Percentiles rank a stretch among this genome's conserved stretches.
phyloP scores from a whole-genome alignment of 2,113 vertebrate genomes.

The Ellobius talpinus region DNA sequence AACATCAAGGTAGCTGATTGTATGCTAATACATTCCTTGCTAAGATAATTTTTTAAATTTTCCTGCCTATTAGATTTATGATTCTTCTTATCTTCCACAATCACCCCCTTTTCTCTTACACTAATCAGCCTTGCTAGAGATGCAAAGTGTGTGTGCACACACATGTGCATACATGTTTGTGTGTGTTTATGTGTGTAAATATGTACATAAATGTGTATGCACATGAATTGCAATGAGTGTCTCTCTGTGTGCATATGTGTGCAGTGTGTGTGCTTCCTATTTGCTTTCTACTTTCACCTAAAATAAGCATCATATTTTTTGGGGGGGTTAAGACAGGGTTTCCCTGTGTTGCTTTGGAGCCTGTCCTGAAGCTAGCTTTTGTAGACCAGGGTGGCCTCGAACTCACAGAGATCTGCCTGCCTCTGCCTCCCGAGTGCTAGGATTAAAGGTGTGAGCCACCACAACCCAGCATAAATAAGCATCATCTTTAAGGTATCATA shows the following conservation, averaged over 20 bases:
- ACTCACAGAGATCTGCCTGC: no score
- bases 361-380: no score
- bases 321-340: no score
- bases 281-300: constrained; percentile 10
- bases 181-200: background rate
- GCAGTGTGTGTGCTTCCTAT: background rate
- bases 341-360: no score
- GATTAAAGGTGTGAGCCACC: no score
- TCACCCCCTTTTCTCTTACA: background rate
- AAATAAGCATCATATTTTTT: background rate
- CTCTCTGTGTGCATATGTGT: background rate
- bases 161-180: background rate
- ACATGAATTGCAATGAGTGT: no score
- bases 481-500: constrained; percentile 48
- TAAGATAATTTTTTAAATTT: background rate
- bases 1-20: background rate
- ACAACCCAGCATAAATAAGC: background rate
- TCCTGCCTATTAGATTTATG: background rate
- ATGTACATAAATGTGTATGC: background rate
- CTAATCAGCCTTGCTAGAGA: background rate
- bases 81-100: background rate
- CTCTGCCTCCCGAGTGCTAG: no score
- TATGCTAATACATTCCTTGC: constrained; percentile 14
- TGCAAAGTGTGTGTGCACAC: background rate
- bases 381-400: no score